Evolutionary conservation across 2,888 invertebrate species (phyloP), one percentile per base, ranked within the genome.

Genomic region (Papilio protenor): DNA sequence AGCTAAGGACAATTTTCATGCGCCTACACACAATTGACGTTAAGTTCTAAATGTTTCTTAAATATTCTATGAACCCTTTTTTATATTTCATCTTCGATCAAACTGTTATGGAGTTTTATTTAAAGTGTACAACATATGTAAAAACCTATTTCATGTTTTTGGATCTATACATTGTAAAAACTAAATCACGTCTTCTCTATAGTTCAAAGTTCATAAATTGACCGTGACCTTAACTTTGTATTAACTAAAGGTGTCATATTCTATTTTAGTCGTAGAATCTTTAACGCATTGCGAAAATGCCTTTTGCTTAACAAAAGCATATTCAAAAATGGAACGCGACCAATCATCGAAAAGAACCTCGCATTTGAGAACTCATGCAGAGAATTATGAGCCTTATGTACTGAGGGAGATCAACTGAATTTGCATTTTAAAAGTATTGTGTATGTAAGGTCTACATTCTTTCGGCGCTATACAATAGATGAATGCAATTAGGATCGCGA

Each of bases 291-390:
- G 91, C 91, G 88, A 91, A 92, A 92, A 88, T 84, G 80, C 79
- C 80, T 82, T 84, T 81, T 82, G 82, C 81, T 81, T 80, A 85
- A 89, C 87, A 87, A 86, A 85, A 83, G 84, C 82, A 82, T 83
- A 83, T 86, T 84, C 83, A 85, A 88, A 93, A 92, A 92, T 92
- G 84, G 92, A 88, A 92, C 93, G 92, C 85, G 87, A 88, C 93
- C 83, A 94, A 94, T 93, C 86, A 84, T 88, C 87, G 87, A 90
- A 88, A 88, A 86, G 84, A 85, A 84, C 82, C 81, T 83, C 80
- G 69, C 84, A 85, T 88, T 86, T 83, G 81, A 85, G 88, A 80
- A 79, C 82, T 87, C 86, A 12, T 74, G 86, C 72, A 76, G 33
- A n/a, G 76, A 77, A 84, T 81, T 82, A 80, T 81, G 45, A 83